A percentile compares a stretch with the other conserved stretches of the same genome.
Conservation (phyloP, 2,113 vertebrate species). For the Mesocricetus auratus region DNA sequence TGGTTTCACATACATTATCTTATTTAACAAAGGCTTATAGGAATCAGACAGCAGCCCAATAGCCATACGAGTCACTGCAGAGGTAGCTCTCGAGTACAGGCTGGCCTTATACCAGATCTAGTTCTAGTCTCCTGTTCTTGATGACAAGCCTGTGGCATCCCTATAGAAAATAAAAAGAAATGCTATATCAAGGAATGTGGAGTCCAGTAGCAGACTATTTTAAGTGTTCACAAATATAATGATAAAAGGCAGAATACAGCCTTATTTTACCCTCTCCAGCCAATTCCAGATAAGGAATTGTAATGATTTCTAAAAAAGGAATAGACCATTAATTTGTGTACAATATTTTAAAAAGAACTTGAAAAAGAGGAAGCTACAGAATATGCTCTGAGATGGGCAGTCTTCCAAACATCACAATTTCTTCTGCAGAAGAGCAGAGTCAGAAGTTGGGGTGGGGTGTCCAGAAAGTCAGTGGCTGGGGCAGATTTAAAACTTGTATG, state of each 20-base stretch:
- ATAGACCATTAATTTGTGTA: constrained; percentile 9
- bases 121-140: not conserved
- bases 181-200: not conserved
- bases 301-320: constrained; percentile 60
- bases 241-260: not conserved
- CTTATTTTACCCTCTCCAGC: not conserved
- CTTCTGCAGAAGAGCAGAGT: constrained; percentile 53
- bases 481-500: constrained; percentile 7
- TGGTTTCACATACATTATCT: not conserved
- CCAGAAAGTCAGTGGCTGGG: constrained; percentile 39
- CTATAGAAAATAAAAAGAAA: not conserved
- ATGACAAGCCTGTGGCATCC: not conserved
- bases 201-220: constrained; percentile 3
- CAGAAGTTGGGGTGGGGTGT: not conserved
- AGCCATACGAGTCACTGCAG: not conserved
- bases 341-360: constrained; percentile 29
- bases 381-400: constrained; percentile 40
- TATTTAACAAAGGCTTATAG: not conserved
- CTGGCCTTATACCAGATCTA: not conserved
- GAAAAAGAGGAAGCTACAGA: constrained; percentile 47
- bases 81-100: not conserved
- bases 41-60: not conserved
- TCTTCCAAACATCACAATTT: constrained; percentile 56
- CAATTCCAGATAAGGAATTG: constrained; percentile 34
- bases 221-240: constrained; percentile 6